Base-by-base conservation (phyloP, 64 coral and sea anemone species). In the Actinia equina region DNA sequence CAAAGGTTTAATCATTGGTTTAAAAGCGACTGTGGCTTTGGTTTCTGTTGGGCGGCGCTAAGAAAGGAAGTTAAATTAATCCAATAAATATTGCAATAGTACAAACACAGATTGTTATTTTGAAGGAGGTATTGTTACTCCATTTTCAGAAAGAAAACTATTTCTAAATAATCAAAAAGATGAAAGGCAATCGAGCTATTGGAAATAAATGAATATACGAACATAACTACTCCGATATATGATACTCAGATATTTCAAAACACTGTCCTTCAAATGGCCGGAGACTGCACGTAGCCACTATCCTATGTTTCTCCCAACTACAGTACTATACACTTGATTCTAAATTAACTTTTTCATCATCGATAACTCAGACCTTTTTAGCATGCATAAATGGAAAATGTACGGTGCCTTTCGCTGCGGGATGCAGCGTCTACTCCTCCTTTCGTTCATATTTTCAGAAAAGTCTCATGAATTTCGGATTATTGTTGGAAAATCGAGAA, bases 361-460 rank as follows among this genome's bases (percentile, higher is more conserved):
- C 22, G 62, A 65, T 65, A 23, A 25, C 0, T 3, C 62, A 49
- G n/a, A 7, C n/a, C 10, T 23, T 65, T 23, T 65, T 65, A 65
- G 22, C 9, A 65, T 65, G 5, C 19, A n/a, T 65, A 7, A 65
- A 65, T 25, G 0, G 62, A 23, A 65, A 65, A 65, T 65, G 16
- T 23, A 65, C 62, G 62, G 19, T 65, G 3, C 2, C 19, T 23
- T 65, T 65, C 62, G 22, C 62, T 6, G 62, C 62, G n/a, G 62
- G 62, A 65, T 65, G n/a, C n/a, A 65, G 62, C 62, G 62, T 65
- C 62, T 65, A 65, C 62, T 23, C 62, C 62, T n/a, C 62, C 62
- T 65, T 7, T 65, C 62, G 10, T 65, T 65, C 3, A 6, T 65
- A 10, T 5, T n/a, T 23, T 20, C 15, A 23, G 62, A 65, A 65